These are phyloP conservation scores for Macropus fuliginosus DNA, from an alignment of 2,797 vertebrate species.

Conservation along the genomic window DNA sequence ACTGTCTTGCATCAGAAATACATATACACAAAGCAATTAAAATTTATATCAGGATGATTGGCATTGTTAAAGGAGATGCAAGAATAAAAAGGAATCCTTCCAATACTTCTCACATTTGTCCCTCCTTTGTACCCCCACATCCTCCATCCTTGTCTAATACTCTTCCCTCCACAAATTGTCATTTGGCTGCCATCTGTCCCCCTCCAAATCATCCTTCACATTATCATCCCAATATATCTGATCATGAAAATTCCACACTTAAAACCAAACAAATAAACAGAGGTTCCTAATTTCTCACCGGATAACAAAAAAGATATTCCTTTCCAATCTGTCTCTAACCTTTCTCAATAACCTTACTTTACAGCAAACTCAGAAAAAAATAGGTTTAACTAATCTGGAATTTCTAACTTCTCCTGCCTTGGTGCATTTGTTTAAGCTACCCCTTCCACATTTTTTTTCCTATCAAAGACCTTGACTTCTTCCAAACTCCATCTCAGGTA, in stretches of 20 bases:
- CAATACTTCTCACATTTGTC: too few relatives aligned
- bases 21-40: neutral
- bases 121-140: neutral
- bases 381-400: neutral
- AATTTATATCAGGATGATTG: neutral
- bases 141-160: too few relatives aligned
- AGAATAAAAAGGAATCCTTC: too few relatives aligned
- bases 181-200: neutral
- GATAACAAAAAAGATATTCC: neutral
- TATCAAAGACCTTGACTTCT: too few relatives aligned
- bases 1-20: neutral
- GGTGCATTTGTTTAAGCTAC: neutral
- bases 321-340: neutral
- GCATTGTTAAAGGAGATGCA: neutral
- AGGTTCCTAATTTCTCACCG: neutral
- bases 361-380: neutral
- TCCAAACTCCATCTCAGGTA: too few relatives aligned
- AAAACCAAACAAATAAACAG: neutral
- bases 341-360: neutral
- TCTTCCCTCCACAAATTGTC: neutral
- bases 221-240: neutral
- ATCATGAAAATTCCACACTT: neutral
- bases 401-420: neutral
- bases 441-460: too few relatives aligned
- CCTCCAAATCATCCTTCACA: too few relatives aligned